Conservation (phyloP, 2,888 invertebrate species). For the Scrobipalpa costella region DNA sequence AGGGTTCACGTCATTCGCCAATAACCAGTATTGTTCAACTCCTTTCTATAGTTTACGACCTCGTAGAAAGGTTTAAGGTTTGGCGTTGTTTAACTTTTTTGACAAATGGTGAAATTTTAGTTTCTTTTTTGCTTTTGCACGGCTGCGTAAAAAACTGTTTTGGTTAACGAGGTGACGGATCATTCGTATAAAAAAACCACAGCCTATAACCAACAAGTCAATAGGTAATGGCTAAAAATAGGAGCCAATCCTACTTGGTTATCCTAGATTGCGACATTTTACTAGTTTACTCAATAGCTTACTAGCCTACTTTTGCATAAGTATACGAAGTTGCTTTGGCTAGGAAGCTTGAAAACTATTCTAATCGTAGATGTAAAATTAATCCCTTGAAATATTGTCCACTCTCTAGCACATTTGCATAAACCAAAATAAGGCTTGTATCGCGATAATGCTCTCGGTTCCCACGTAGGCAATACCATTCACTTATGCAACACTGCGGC, state of each 20-base stretch:
- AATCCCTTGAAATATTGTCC: not conserved
- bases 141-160: too few relatives aligned
- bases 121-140: not conserved
- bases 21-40: conserved; percentile 62
- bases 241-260: too few relatives aligned
- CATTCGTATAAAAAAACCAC: too few relatives aligned
- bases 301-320: too few relatives aligned
- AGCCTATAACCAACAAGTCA: too few relatives aligned
- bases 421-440: not conserved
- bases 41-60: conserved; percentile 59
- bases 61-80: conserved; percentile 50
- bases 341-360: too few relatives aligned
- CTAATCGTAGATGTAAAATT: not conserved
- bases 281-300: too few relatives aligned
- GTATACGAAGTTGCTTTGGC: too few relatives aligned
- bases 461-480: conserved; percentile 10
- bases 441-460: conserved; percentile 1
- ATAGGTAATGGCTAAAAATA: too few relatives aligned
- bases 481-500: conserved; percentile 5
- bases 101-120: conserved; percentile 12
- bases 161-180: too few relatives aligned
- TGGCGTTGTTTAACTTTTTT: conserved; percentile 35
- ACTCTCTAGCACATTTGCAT: not conserved
- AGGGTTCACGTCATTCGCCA: conserved; percentile 73
- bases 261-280: too few relatives aligned